Conservation (phyloP, 2,113 vertebrate genomes). For the Grantiella picta region DNA sequence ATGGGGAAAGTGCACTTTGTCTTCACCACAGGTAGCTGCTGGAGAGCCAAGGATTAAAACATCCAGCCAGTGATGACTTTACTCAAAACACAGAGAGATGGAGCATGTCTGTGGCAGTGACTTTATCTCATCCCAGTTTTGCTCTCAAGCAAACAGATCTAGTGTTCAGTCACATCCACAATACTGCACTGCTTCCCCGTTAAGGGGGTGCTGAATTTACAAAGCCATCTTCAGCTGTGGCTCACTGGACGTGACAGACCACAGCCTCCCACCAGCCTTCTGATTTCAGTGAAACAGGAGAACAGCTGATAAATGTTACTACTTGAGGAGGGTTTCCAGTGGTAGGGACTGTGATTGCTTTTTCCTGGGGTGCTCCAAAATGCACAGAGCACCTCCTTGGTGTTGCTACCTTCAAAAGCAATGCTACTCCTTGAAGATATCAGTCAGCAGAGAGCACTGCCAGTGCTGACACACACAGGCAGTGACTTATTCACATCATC, state of each 20-base stretch:
- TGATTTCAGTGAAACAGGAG: neutral
- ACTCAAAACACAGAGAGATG: neutral
- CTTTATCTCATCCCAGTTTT: neutral
- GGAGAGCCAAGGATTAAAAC: neutral
- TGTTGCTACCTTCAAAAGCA: neutral
- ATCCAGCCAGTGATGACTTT: neutral
- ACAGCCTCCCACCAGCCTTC: neutral
- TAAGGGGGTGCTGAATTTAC: neutral
- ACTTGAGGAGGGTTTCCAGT: neutral
- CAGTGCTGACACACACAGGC: too few relatives aligned
- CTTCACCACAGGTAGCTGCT: neutral
- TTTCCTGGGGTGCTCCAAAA: neutral
- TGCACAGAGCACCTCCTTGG: neutral
- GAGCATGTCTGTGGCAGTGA: neutral
- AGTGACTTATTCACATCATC: neutral
- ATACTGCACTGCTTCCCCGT: neutral
- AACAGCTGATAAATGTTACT: neutral
- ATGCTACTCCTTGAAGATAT: accelerated
- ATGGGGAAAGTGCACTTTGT: neutral
- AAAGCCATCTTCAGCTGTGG: neutral
- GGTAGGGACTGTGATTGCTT: accelerated
- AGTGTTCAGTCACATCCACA: neutral
- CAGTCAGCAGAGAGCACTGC: neutral
- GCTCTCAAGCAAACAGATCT: neutral
- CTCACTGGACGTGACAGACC: neutral